Conservation (phyloP, 2,888 invertebrate genomes). For the Miltochrista miniata region DNA sequence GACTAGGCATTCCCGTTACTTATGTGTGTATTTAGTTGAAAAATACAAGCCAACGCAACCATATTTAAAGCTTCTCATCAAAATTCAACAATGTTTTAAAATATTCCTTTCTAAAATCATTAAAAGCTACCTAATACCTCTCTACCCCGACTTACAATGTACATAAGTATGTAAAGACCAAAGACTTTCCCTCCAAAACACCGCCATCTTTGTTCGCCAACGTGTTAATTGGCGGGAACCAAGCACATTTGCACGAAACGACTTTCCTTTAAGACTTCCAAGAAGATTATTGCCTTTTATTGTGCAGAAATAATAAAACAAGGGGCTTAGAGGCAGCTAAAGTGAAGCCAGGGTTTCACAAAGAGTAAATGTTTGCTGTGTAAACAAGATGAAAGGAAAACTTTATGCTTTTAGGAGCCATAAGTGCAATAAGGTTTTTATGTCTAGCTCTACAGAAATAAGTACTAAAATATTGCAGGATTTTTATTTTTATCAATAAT, state of each 20-base stretch:
- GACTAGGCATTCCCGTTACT: too few species aligned
- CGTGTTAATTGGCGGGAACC: slow-evolving; percentile 76
- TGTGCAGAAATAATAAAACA: slow-evolving; percentile 43
- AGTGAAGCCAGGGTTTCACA: slow-evolving; percentile 27
- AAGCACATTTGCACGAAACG: slow-evolving; percentile 51
- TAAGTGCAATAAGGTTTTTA: neutral
- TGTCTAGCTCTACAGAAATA: neutral
- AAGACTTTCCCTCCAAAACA: slow-evolving; percentile 58
- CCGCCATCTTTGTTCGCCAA: slow-evolving; percentile 69
- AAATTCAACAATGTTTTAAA: slow-evolving; percentile 11
- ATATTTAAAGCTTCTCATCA: neutral
- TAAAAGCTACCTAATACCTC: slow-evolving; percentile 54
- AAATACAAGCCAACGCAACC: too few species aligned
- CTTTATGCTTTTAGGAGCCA: neutral
- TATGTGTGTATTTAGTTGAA: too few species aligned
- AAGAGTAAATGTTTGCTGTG: slow-evolving; percentile 19
- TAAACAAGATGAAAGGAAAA: slow-evolving; percentile 9
- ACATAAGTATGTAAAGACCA: slow-evolving; percentile 55
- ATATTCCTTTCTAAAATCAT: slow-evolving; percentile 28
- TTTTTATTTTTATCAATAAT: too few species aligned
- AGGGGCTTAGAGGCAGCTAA: slow-evolving; percentile 34
- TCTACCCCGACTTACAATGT: slow-evolving; percentile 37
- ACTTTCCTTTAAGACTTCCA: slow-evolving; percentile 47
- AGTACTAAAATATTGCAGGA: too few species aligned
- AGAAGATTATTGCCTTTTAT: slow-evolving; percentile 55